Base-by-base conservation (phyloP, 2,113 vertebrate genomes). In the Oncorhynchus kisutch region DNA sequence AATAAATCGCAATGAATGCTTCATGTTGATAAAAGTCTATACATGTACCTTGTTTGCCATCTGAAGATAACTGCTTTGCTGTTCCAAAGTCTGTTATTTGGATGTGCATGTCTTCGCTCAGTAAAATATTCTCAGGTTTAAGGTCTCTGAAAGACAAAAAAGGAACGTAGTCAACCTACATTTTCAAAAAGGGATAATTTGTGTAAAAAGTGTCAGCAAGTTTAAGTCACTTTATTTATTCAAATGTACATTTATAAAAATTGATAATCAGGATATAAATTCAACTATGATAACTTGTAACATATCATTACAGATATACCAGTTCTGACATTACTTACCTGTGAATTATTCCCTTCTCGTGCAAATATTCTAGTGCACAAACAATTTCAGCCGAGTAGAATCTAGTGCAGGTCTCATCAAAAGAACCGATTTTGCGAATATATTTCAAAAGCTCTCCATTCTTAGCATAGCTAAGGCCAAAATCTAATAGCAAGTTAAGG, bases 21-120 rank as follows among this genome's bases (percentile, higher is more conserved):
- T 22, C 2, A 70, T 51, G 27, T 67, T 25, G 71, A 45, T 2
- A 65, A n/a, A n/a, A 67, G 39, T 5, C 29, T 29, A n/a, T 11
- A 54, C 27, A 69, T 60, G 68, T 89, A 94, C 98, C 97, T 96
- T 98, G 97, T 84, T 95, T 98, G 87, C 94, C 98, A 76, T 99
- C 97, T 67, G 97, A 97, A 27, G 97, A 95, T 84, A 99, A 90
- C 80, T 98, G 95, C 92, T 99, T 99, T 68, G 98, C 98, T 75
- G 98, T 99, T 85, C 98, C 98, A 64, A 99, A 99, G 91, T 99
- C 98, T 88, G 98, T 99, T 90, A 99, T 99, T 88, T 99, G 98
- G 91, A 99, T 96, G 90, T 99, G 98, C 98, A 99, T 99, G 24
- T 99, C 97, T 92, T 98, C 98, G 79, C 95, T 99, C 90, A 99